Evolutionary conservation across 2,888 invertebrate species (phyloP), one percentile per base, ranked within the genome.

Genomic region (Monoplex corrugatus): DNA sequence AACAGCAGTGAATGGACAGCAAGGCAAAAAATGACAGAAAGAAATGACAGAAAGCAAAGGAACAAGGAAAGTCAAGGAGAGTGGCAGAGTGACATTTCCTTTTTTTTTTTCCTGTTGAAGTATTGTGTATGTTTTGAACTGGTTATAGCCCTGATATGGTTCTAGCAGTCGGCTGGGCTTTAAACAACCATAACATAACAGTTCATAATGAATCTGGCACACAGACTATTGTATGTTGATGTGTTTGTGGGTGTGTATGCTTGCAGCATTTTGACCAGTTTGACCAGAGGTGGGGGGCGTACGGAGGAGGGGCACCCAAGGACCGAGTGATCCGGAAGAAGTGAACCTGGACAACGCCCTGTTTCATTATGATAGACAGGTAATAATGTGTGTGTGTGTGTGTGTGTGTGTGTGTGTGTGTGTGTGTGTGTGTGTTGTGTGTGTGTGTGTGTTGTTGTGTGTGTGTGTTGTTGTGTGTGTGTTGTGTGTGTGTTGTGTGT

Each of bases 291-390:
- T 94, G 93, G 93, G 94, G 94, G 2, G 85, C 91, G 32, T 92
- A 91, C n/a, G 94, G 94, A 23, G 94, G 92, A n/a, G 94, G 94
- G 16, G 94, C 94, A 0, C 94, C 94, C 16, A 92, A 91, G 68
- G 90, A 89, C 75, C 86, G 86, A 13, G 90, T 89, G 28, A 86
- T 90, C 68, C 89, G 90, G 40, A 91, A 91, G 78, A 92, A 91
- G 89, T 87, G 19, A 91, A 91, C 80, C 87, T 92, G 50, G 89
- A 89, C n/a, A 89, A 92, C 38, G 86, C 91, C 28, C 88, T 92
- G 45, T 89, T 87, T 68, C 89, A 90, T 89, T 86, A 89, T 32
- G 90, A 88, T 35, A 57, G 87, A 83, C 88, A 80, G 82, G 80
- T 50, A 43, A 43, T 38, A 35, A 16, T 85, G 40, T 63, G n/a